A percentile compares a stretch with the other conserved stretches of the same genome.
Evolutionary conservation across 2,888 invertebrate genomes (phyloP).

Genomic region (Andrena hattorfiana): DNA sequence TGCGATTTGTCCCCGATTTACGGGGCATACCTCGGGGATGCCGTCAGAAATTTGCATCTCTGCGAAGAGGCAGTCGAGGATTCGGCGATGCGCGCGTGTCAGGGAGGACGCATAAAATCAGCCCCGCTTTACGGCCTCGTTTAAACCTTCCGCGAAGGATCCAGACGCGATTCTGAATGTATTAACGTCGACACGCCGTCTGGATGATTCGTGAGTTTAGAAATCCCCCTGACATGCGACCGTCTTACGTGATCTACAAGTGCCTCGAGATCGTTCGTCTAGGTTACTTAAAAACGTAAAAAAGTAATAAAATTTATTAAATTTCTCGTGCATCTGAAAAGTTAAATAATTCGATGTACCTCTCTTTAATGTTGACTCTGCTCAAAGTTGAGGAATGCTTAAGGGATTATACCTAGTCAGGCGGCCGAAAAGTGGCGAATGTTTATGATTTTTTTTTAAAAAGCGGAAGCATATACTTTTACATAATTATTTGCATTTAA

Average conservation of each 20-base stretch:
- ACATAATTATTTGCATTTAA: no score
- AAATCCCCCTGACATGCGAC: not conserved
- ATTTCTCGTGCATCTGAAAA: not conserved
- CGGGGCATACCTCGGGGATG: conserved; percentile 23
- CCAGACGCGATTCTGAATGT: conserved; percentile 71
- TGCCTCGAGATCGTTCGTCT: not conserved
- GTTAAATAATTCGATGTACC: no score
- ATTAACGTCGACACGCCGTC: conserved; percentile 69
- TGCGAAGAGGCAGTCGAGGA: conserved; percentile 23
- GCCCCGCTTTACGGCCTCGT: conserved; percentile 61
- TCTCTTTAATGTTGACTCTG: not conserved
- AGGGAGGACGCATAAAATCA: conserved; percentile 44
- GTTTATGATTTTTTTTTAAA: no score
- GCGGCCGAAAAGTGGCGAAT: no score
- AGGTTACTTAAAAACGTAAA: not conserved
- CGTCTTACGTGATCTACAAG: not conserved
- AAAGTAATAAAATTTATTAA: not conserved
- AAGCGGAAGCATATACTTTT: no score
- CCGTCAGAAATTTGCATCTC: conserved; percentile 62
- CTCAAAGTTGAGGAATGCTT: not conserved
- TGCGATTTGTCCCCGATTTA: conserved; percentile 66
- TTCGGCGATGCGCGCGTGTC: conserved; percentile 34
- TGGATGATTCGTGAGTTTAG: not conserved
- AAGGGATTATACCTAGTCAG: no score
- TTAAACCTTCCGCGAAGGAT: conserved; percentile 50